Conservation (phyloP, 2,888 invertebrate genomes). For the Rhimphoctona megacephalus region DNA sequence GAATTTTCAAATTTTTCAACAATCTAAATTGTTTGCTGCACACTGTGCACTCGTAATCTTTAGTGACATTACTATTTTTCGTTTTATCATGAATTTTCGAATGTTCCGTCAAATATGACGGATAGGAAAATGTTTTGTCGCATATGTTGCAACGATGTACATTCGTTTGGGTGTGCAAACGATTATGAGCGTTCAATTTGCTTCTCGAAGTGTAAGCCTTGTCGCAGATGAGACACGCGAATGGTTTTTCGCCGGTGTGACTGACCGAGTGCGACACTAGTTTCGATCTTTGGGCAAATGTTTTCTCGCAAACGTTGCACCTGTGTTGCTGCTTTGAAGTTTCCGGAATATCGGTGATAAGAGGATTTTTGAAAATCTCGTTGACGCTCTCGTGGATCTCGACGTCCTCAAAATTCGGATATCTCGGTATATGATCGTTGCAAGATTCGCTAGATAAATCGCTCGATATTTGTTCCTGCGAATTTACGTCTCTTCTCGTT, state of each 20-base stretch:
- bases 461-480: constrained; percentile 57
- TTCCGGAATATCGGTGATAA: constrained; percentile 33
- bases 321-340: constrained; percentile 72
- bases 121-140: constrained; percentile 83
- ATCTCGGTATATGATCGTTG: constrained; percentile 62
- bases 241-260: constrained; percentile 80
- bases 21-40: constrained; percentile 80
- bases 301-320: constrained; percentile 78
- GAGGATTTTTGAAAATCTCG: constrained; percentile 23
- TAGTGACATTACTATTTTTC: constrained; percentile 48
- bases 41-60: constrained; percentile 77
- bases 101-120: constrained; percentile 83
- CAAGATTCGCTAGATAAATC: constrained; percentile 64
- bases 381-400: constrained; percentile 40
- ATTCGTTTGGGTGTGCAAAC: constrained; percentile 80
- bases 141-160: constrained; percentile 82
- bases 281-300: constrained; percentile 81
- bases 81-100: constrained; percentile 78
- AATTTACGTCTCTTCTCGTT: constrained; percentile 64
- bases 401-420: constrained; percentile 65
- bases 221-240: constrained; percentile 79
- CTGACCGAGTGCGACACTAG: constrained; percentile 77
- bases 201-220: constrained; percentile 82
- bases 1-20: constrained; percentile 79
- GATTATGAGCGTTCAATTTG: constrained; percentile 82